phyloP scores from a whole-genome alignment of 2,797 vertebrate species.

The Notolepis coatsorum region DNA sequence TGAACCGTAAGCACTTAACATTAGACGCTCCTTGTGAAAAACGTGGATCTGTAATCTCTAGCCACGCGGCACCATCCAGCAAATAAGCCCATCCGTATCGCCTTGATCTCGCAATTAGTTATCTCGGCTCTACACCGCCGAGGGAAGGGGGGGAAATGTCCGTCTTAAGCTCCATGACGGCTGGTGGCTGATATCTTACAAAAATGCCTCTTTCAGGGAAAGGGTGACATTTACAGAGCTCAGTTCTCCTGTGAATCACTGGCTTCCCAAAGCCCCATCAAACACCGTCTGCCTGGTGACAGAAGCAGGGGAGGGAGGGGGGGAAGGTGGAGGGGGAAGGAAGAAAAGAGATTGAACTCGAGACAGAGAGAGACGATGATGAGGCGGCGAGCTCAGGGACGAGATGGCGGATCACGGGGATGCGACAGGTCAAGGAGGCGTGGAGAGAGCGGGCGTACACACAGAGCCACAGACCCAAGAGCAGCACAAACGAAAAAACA shows the following conservation, averaged over 20 bases:
- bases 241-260: constrained; percentile 58
- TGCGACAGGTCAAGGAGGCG: not conserved
- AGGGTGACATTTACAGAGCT: constrained; percentile 70
- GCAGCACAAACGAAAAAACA: not conserved
- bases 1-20: not conserved
- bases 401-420: constrained; percentile 15
- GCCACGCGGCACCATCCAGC: not conserved
- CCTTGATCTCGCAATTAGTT: constrained; percentile 43
- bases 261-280: constrained; percentile 59
- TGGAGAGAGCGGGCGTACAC: not conserved
- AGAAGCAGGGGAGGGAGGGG: not conserved
- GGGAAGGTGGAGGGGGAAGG: constrained; percentile 4
- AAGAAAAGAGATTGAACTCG: not conserved
- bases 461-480: not conserved
- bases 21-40: constrained; percentile 7
- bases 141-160: no score
- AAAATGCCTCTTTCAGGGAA: constrained; percentile 51
- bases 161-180: constrained; percentile 30
- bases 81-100: constrained; percentile 26
- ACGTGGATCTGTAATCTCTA: constrained; percentile 20
- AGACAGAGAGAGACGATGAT: not conserved
- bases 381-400: not conserved
- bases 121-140: constrained; percentile 38
- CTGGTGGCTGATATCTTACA: constrained; percentile 39
- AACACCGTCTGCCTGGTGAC: constrained; percentile 36